Conservation (phyloP, 2,113 vertebrate genomes). For the Mesoclemmys tuberculata region DNA sequence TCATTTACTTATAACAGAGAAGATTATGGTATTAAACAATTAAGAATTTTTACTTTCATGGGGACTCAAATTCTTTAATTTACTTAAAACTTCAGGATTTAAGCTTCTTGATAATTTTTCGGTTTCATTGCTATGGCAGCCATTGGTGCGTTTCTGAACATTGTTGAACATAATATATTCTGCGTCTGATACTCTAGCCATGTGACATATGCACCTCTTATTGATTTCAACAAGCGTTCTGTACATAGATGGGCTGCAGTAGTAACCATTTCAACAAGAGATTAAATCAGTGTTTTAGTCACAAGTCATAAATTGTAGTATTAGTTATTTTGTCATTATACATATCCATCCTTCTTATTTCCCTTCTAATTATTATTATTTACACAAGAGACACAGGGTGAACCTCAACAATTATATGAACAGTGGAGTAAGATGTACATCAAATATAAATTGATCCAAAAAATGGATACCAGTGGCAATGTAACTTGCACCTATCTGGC, state of each 20-base stretch:
- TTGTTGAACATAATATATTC: not conserved
- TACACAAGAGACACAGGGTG: not conserved
- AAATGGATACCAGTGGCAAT: not conserved
- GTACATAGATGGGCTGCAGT: not conserved
- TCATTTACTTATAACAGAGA: conserved; percentile 62
- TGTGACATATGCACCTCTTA: not conserved
- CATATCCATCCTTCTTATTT: not conserved
- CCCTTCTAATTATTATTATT: not conserved
- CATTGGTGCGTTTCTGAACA: not conserved
- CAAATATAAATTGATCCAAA: not conserved
- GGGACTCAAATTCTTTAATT: conserved; percentile 56
- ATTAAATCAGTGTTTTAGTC: not conserved
- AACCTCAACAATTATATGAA: not conserved
- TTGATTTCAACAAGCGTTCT: not conserved
- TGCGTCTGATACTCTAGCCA: not conserved
- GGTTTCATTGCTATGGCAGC: conserved; percentile 25
- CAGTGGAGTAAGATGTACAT: not conserved
- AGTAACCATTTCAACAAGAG: not conserved
- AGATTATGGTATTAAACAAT: conserved; percentile 69
- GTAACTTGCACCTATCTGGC: not conserved
- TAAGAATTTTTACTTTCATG: conserved; percentile 53
- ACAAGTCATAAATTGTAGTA: not conserved
- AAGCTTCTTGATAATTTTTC: conserved; percentile 45
- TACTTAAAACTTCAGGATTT: conserved; percentile 43
- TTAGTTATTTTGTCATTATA: not conserved